Base-by-base conservation (phyloP, 2,797 vertebrate genomes). In the Aeoliscus strigatus region DNA sequence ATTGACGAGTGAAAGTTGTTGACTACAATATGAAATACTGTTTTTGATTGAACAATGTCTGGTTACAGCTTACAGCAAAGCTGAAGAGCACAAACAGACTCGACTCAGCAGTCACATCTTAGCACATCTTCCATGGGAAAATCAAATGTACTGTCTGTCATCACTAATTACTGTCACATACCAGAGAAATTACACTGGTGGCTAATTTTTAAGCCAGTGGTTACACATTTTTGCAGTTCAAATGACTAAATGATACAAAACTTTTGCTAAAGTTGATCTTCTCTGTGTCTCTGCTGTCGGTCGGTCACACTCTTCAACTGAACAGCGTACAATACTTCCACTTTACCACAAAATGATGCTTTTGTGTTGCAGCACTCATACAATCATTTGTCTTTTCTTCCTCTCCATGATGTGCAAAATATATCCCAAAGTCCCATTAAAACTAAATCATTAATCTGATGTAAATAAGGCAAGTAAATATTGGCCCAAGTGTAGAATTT, bases 301-400 rank as follows among this genome's bases (percentile, higher is more conserved):
- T 49, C 26, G 13, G 1, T 44, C 14, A 51, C 25, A 15, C 18
- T 9, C 2, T 14, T 18, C 9, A 28, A 23, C 23, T 26, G 6
- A n/a, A 18, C 16, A 41, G 24, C 14, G 23, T 14, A 38, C 14
- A 15, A 27, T 26, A 29, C 18, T 36, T 44, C 8, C 12, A n/a
- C n/a, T n/a, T n/a, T n/a, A n/a, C n/a, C 18, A 35, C 39, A 31
- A 14, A 14, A 31, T 31, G 8, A 8, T 8, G 29, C 29, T 31
- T 29, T 6, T n/a, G n/a, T n/a, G n/a, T n/a, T n/a, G n/a, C n/a
- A n/a, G n/a, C n/a, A n/a, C n/a, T n/a, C n/a, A n/a, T n/a, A n/a
- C n/a, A n/a, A n/a, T n/a, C n/a, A n/a, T n/a, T n/a, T n/a, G n/a
- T n/a, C n/a, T n/a, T n/a, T n/a, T n/a, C n/a, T n/a, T n/a, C n/a